phyloP scores from a whole-genome alignment of 2,888 invertebrate genomes.

The Prosapia bicincta region DNA sequence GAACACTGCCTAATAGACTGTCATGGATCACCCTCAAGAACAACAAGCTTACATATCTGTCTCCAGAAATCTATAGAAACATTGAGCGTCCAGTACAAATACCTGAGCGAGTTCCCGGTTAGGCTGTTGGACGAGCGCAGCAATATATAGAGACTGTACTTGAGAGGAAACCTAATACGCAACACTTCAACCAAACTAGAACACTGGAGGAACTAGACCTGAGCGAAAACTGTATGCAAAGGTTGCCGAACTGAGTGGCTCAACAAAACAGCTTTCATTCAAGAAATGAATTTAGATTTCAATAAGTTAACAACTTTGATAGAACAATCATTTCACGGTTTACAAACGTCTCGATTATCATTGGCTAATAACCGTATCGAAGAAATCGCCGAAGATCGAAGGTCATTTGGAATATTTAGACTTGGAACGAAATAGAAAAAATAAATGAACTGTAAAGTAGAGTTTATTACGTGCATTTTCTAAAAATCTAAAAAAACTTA shows the following conservation, averaged over 20 bases:
- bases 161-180: constrained; percentile 62
- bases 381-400: constrained; percentile 64
- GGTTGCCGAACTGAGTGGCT: constrained; percentile 51
- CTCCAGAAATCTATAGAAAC: constrained; percentile 61
- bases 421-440: constrained; percentile 76
- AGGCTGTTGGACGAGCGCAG: constrained; percentile 53
- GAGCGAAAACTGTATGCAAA: constrained; percentile 76
- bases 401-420: constrained; percentile 76
- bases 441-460: no score
- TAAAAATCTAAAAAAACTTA: no score
- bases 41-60: constrained; percentile 64
- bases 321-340: constrained; percentile 44
- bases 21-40: constrained; percentile 66
- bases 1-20: constrained; percentile 57
- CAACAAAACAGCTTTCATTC: constrained; percentile 46
- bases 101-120: constrained; percentile 65
- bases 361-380: constrained; percentile 73
- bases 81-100: constrained; percentile 69
- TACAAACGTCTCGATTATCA: constrained; percentile 72
- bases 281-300: constrained; percentile 48
- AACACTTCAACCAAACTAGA: constrained; percentile 56
- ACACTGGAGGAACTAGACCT: constrained; percentile 79
- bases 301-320: constrained; percentile 46
- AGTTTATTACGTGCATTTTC: no score
- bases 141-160: constrained; percentile 28